Evolutionary conservation across 2,113 vertebrate genomes (phyloP), one percentile per base, ranked within the genome.

Genomic region (Mormyrus iriodes): DNA sequence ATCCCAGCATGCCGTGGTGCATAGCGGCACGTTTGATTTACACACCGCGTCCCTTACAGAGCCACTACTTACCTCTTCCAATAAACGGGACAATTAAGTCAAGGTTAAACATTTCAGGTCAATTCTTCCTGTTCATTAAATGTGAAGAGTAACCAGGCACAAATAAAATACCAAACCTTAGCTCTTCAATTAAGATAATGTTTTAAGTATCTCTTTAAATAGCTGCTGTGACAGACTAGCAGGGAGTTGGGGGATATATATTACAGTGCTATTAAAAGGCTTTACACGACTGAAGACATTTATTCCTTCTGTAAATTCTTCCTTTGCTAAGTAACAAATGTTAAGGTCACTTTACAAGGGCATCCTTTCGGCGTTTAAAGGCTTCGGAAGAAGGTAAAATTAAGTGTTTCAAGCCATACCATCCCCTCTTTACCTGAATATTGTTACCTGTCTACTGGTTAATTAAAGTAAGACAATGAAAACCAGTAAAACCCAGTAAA

Each of bases 171-270:
- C 90, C 87, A 88, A 91, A 92, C 88, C 90, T 90, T 76, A 90
- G 90, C 90, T 90, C 88, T 89, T 90, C 91, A 92, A 91, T 92
- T 92, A 91, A 92, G 91, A 91, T 92, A 92, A 92, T 90, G 90
- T 88, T 90, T 92, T 91, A 90, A 88, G 91, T 90, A 90, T 89
- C 89, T 90, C 90, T 88, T 91, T 90, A 91, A 89, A 92, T 91
- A 89, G 89, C 88, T 89, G 88, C 89, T 51, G 53, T 86, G 90
- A 89, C 91, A 55, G 90, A 89, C 87, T 88, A 87, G 61, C 53
- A 82, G 3, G 88, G 52, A 89, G 88, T 90, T 88, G 86, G 90
- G 92, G 58, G 89, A 49, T 82, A 87, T 90, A 92, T 89, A 91
- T 91, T 90, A 76, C 90, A 89, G 86, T 44, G 76, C 85, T 86